Conservation (phyloP, 2,113 vertebrate species). For the Myodes glareolus region DNA sequence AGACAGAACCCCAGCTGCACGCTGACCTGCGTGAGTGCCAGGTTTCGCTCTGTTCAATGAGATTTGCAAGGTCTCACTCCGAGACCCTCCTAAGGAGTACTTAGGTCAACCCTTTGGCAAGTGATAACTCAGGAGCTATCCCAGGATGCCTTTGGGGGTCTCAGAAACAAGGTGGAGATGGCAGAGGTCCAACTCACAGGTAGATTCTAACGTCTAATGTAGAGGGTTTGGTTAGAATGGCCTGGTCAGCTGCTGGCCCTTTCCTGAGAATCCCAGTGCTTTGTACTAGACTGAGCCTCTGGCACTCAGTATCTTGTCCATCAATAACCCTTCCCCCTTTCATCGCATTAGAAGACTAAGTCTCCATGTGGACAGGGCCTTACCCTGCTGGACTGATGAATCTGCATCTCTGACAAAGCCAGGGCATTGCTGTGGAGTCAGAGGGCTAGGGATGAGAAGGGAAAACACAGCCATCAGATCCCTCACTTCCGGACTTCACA, state of each 20-base stretch:
- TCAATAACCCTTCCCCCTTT: neutral
- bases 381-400: accelerated
- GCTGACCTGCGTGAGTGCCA: neutral
- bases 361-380: accelerated
- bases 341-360: neutral
- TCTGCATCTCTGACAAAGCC: too few relatives aligned
- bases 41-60: neutral
- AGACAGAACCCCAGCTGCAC: neutral
- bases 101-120: neutral
- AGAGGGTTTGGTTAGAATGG: too few relatives aligned
- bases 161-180: accelerated
- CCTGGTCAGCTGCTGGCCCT: neutral
- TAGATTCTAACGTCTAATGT: neutral
- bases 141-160: too few relatives aligned
- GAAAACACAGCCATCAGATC: accelerated
- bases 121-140: neutral
- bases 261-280: accelerated
- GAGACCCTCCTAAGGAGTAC: neutral
- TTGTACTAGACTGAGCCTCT: accelerated
- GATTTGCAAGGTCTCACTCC: neutral
- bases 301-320: accelerated
- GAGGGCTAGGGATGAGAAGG: accelerated
- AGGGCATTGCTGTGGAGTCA: accelerated
- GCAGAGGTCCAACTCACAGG: accelerated
- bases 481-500: too few relatives aligned